Evolutionary conservation across 1,140 invertebrate species (phyloP).

Genomic region (Solenopsis fugax): DNA sequence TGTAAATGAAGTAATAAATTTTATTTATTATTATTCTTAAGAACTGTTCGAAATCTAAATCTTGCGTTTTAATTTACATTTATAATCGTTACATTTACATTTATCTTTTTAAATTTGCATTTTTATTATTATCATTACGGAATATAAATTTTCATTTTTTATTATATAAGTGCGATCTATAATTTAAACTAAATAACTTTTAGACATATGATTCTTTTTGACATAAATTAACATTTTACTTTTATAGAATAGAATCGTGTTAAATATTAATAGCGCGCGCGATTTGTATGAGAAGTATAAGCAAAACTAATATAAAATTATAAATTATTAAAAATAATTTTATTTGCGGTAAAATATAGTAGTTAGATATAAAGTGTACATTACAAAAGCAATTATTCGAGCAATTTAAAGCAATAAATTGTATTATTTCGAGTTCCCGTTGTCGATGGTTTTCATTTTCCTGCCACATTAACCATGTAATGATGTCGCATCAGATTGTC

Average conservation of each 20-base stretch:
- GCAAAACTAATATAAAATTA: background rate
- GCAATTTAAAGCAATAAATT: constrained; percentile 5
- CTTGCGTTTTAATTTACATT: constrained; percentile 4
- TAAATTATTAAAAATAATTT: constrained; percentile 7
- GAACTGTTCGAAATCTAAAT: background rate
- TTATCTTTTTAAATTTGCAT: background rate
- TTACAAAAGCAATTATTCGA: background rate
- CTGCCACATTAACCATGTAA: background rate
- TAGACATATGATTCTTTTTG: background rate
- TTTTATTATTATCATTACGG: background rate
- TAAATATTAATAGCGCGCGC: background rate
- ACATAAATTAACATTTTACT: background rate
- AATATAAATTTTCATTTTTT: background rate
- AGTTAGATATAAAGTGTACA: background rate
- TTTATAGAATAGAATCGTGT: background rate
- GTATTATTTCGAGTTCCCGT: background rate
- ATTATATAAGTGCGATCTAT: background rate
- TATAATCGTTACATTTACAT: background rate
- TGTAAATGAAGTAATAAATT: constrained; percentile 55
- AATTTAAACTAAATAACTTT: background rate
- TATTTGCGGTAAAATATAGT: background rate
- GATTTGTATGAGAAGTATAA: no score
- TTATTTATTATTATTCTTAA: constrained; percentile 50
- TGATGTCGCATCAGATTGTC: background rate
- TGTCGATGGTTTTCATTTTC: background rate